Evolutionary conservation across 2,113 vertebrate genomes (phyloP).

Genomic region (Xyrauchen texanus): DNA sequence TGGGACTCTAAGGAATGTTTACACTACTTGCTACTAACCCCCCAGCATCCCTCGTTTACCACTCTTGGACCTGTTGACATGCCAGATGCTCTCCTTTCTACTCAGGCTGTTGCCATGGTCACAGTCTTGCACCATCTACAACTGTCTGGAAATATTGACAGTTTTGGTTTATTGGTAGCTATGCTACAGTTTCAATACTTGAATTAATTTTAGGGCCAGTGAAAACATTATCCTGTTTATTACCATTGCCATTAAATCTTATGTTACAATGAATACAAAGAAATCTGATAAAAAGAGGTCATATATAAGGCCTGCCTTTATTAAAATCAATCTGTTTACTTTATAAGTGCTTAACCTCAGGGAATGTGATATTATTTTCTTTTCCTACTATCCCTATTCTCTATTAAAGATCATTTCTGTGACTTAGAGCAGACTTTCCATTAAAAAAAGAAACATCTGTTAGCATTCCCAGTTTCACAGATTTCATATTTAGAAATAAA

Average conservation of each 20-base stretch:
- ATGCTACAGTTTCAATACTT: not conserved
- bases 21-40: not conserved
- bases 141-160: constrained; percentile 18
- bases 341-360: constrained; percentile 6
- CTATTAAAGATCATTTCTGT: no score
- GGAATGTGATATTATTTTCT: no score
- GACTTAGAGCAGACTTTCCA: no score
- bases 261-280: not conserved
- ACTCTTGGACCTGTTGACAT: constrained; percentile 30
- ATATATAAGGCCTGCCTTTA: not conserved
- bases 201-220: not conserved
- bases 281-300: not conserved
- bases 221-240: not conserved
- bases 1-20: not conserved
- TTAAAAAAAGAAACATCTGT: no score
- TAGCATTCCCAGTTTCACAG: no score
- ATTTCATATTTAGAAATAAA: no score
- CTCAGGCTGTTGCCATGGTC: constrained; percentile 43
- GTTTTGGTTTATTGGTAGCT: constrained; percentile 9
- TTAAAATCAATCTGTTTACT: not conserved
- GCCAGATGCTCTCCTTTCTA: constrained; percentile 32
- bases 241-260: not conserved
- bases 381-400: not conserved
- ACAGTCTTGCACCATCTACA: constrained; percentile 20
- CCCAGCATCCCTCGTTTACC: not conserved